Evolutionary conservation across 2,888 invertebrate genomes (phyloP).

Genomic region (Leucoma salicis): DNA sequence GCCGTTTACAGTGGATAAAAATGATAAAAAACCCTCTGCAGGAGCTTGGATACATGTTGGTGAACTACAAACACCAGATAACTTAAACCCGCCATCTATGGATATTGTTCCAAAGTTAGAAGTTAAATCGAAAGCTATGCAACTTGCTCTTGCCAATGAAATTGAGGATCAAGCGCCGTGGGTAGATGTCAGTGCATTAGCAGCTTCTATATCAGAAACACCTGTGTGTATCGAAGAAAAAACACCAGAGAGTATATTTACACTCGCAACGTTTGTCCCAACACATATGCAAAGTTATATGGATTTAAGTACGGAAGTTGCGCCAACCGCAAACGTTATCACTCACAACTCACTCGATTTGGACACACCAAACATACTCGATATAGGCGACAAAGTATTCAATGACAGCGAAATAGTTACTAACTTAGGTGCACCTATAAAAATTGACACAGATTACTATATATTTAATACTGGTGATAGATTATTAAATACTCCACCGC

Average conservation of each 20-base stretch:
- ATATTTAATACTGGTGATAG: conserved; percentile 47
- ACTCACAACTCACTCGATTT: conserved; percentile 61
- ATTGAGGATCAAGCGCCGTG: conserved; percentile 89
- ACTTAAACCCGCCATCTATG: conserved; percentile 23
- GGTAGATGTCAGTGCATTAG: conserved; percentile 87
- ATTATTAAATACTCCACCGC: conserved; percentile 65
- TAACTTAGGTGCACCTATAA: conserved; percentile 52
- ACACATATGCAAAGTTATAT: conserved; percentile 86
- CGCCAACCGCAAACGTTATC: conserved; percentile 62
- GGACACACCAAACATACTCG: conserved; percentile 64
- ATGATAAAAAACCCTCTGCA: conserved; percentile 41
- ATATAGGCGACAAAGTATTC: conserved; percentile 68
- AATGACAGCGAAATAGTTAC: conserved; percentile 71
- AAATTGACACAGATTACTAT: conserved; percentile 45
- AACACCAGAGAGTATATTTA: conserved; percentile 78
- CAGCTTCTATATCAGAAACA: conserved; percentile 84
- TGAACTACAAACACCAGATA: conserved; percentile 45
- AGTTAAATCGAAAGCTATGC: conserved; percentile 81
- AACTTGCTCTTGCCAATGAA: conserved; percentile 88
- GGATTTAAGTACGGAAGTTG: conserved; percentile 59
- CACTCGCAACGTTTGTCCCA: conserved; percentile 81
- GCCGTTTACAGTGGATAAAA: conserved; percentile 51
- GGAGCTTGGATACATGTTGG: conserved; percentile 55
- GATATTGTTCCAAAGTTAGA: conserved; percentile 45
- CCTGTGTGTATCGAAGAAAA: conserved; percentile 84